Evolutionary conservation across 2,888 invertebrate genomes (phyloP).

Genomic region (Plebejus melissa): DNA sequence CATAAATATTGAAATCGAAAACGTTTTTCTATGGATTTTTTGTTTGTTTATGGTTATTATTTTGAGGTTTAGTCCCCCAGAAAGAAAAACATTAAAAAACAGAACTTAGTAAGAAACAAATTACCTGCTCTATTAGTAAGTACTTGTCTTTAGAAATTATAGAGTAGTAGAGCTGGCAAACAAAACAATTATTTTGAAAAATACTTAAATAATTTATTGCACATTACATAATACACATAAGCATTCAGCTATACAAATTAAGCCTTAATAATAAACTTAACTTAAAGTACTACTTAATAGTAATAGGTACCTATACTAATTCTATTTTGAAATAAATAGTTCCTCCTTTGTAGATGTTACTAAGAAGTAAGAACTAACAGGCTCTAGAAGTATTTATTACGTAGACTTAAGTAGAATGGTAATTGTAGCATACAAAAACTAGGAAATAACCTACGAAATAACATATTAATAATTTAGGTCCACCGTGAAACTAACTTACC

Average conservation of each 20-base stretch:
- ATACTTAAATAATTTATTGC: slow-evolving; percentile 55
- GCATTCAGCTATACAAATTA: background rate
- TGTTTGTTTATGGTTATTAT: slow-evolving; percentile 9
- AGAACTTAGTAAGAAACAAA: no score
- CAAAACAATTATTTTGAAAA: slow-evolving; percentile 39
- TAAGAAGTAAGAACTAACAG: background rate
- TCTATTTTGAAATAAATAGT: background rate
- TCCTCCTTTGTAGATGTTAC: background rate
- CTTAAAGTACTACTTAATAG: background rate
- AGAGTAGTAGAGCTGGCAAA: background rate
- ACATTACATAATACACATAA: slow-evolving; percentile 37
- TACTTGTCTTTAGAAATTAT: background rate
- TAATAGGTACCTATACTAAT: background rate
- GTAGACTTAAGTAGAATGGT: background rate
- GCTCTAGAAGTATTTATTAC: background rate
- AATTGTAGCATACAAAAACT: background rate
- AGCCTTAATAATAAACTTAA: background rate
- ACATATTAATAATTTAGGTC: background rate
- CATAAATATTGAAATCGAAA: slow-evolving; percentile 40
- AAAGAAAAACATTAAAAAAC: background rate
- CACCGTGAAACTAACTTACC: background rate
- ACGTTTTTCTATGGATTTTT: slow-evolving; percentile 41
- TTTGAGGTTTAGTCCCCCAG: background rate
- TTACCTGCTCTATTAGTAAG: background rate
- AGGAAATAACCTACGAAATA: background rate